Evolutionary conservation across 2,113 vertebrate genomes (phyloP).

Genomic region (Regulus satrapa): DNA sequence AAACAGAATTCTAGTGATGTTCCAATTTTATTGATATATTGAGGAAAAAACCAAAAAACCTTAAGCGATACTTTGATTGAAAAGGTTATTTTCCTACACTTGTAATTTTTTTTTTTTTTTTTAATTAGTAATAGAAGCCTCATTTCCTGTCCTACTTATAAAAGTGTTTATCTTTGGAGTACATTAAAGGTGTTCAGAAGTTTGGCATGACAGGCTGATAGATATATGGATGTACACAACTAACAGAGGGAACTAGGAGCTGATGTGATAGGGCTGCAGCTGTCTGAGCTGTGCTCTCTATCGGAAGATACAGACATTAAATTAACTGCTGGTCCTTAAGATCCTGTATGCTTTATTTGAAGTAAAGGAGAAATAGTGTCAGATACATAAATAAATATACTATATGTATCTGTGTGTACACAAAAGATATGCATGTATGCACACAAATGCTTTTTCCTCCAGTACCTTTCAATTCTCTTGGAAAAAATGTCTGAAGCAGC

Average conservation of each 20-base stretch:
- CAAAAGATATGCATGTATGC: not conserved
- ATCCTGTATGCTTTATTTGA: not conserved
- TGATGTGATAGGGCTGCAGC: not conserved
- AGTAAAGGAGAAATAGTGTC: not conserved
- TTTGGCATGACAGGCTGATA: not conserved
- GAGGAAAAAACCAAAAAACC: not conserved
- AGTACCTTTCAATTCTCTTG: not conserved
- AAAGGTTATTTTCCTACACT: not conserved
- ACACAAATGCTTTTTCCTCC: not conserved
- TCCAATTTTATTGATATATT: slow-evolving; percentile 39
- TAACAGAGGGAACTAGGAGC: not conserved
- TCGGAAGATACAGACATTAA: not conserved
- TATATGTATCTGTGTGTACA: not conserved
- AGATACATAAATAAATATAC: not conserved
- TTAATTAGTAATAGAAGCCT: slow-evolving; percentile 30
- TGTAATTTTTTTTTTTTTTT: slow-evolving; percentile 14
- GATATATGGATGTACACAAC: not conserved
- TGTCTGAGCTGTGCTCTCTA: not conserved
- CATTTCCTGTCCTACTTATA: slow-evolving; percentile 16
- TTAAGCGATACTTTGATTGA: slow-evolving; percentile 51
- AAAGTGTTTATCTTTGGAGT: slow-evolving; percentile 27
- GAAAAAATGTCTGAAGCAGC: not conserved
- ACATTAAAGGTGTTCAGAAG: slow-evolving; percentile 32
- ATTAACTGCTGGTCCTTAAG: not conserved
- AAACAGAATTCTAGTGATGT: slow-evolving; percentile 29